These are phyloP conservation scores for Bellardia bayeri DNA, from an alignment of 2,888 invertebrate species.

Conservation along the genomic window DNA sequence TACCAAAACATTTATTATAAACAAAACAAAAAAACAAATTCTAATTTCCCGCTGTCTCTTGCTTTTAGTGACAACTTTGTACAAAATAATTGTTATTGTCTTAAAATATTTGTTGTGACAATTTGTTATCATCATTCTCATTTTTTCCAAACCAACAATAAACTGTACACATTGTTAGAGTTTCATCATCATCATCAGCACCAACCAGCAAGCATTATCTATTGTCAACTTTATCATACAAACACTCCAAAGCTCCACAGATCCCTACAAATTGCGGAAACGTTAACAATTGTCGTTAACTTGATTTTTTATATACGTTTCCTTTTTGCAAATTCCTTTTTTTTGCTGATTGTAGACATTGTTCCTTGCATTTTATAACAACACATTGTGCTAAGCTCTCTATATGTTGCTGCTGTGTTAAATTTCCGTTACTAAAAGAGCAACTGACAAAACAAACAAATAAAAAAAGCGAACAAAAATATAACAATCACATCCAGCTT, in stretches of 20 bases:
- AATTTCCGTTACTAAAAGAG: slow-evolving; percentile 69
- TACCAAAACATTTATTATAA: not conserved
- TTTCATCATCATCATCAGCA: slow-evolving; percentile 55
- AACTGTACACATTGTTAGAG: slow-evolving; percentile 26
- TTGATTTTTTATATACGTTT: slow-evolving; percentile 42
- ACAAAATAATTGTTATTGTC: slow-evolving; percentile 20
- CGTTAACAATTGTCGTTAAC: slow-evolving; percentile 68
- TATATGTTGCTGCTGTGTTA: slow-evolving; percentile 68
- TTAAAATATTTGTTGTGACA: slow-evolving; percentile 28
- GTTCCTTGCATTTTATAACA: slow-evolving; percentile 30
- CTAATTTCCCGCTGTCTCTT: not conserved
- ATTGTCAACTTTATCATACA: slow-evolving; percentile 33
- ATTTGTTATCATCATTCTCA: slow-evolving; percentile 33
- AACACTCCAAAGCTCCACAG: slow-evolving; percentile 42
- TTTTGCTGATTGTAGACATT: slow-evolving; percentile 37
- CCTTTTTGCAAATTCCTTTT: slow-evolving; percentile 7
- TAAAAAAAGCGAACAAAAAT: slow-evolving; percentile 21
- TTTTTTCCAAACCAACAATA: slow-evolving; percentile 31
- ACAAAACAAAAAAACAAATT: not conserved
- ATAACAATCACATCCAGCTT: slow-evolving; percentile 22
- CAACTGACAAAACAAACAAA: slow-evolving; percentile 39
- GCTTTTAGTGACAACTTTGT: not conserved
- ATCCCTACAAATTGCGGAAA: slow-evolving; percentile 68
- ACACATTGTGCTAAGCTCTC: slow-evolving; percentile 9
- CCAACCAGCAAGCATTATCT: not conserved